Evolutionary conservation across 2,888 invertebrate genomes (phyloP), one percentile per base, ranked within the genome.

Genomic region (Pseudococcus jackbeardsleyi): DNA sequence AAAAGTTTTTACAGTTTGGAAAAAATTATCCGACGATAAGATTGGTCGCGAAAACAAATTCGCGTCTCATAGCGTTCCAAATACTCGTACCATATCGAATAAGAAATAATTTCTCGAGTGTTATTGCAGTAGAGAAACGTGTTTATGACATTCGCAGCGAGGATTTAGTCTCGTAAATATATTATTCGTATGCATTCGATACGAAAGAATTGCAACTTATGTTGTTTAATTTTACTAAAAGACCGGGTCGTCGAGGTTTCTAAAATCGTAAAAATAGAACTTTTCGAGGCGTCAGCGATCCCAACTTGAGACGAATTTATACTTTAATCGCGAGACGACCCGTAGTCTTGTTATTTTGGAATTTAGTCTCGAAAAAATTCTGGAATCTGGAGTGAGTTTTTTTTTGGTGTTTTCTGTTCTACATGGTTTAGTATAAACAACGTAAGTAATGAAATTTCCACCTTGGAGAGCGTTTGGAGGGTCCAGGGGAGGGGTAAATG

Each of bases 101-200:
- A 42, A 68, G 68, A 68, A 68, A 68, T 68, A 68, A 68, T 68
- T 68, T 68, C 68, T 68, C 68, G 9, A 19, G 7, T 68, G 68
- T 68, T 68, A 68, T 68, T 68, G 9, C 54, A 39, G 77, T 17
- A n/a, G 77, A n/a, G 77, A 42, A 77, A 77, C 77, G 77, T 77
- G 77, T 77, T 77, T 77, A 77, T 77, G 77, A 77, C 77, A 77
- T 77, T 42, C 39, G 33, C 15, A 26, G 17, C 77, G 77, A 77
- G 77, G 77, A 77, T 77, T 77, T 77, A 39, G n/a, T n/a, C 77
- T 77, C 42, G 77, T 77, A 77, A 77, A 77, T 77, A 77, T 77
- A 77, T 77, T 77, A 12, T 33, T 39, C 39, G 77, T 54, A 54
- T n/a, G 54, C 54, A 54, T 54, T 54, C 54, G 54, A 54, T 54